Evolutionary conservation across 2,888 invertebrate genomes (phyloP), one percentile per base, ranked within the genome.

Genomic region (Formica aserva): DNA sequence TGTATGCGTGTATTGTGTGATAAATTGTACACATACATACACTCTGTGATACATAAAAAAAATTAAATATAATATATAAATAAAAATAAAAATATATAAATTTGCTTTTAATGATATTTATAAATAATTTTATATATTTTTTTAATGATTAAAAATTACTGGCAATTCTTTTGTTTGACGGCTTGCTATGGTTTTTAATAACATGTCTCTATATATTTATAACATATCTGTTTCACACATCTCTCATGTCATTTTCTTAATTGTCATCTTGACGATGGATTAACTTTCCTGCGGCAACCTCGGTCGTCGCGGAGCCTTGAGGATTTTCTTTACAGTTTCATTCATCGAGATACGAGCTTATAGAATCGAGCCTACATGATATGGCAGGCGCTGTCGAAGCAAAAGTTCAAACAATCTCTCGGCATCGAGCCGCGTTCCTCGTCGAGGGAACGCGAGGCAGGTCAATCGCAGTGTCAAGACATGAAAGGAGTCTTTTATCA

Each of bases 321-420:
- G 45, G 62, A 81, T 77, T 82, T 84, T 85, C 85, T 85, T 84
- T 69, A 41, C 82, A 69, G 74, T 74, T 80, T 75, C 87, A 85
- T 88, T 88, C 85, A 85, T 84, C 60, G 26, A 63, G 26, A 11
- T 18, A 8, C 63, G 26, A 32, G 41, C 41, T 32, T 45, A 11
- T 62, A 55, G 86, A 87, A 77, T 86, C 62, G 65, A 66, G 22
- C 67, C 32, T 60, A 29, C 41, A 29, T 66, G 60, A 62, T 26
- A 45, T 9, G 67, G 74, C 32, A 62, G 60, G 62, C 55, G 71
- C 75, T 67, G 74, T 82, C 77, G 80, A 87, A 63, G 85, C 78
- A 81, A 85, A 88, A 82, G 84, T 85, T 88, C 82, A 71, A 77
- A 75, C 32, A 48, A 65, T 85, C 81, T 71, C 82, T 82, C 78